Conservation (phyloP, 2,888 invertebrate genomes). For the Diarsia dahlii region DNA sequence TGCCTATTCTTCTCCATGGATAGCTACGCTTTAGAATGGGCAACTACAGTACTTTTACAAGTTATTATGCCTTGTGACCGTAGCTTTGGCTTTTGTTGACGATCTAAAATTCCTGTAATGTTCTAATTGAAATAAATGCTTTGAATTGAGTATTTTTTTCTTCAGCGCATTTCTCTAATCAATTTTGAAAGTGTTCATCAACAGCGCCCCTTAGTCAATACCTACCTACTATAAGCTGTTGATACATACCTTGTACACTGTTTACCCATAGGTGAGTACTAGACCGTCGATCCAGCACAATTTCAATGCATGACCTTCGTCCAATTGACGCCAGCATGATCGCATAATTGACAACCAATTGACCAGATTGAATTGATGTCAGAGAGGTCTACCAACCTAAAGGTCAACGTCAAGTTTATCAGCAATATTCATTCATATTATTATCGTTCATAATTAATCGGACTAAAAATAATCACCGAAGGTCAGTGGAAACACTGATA, state of each 20-base stretch:
- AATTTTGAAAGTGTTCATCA: background rate
- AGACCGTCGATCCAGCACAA: background rate
- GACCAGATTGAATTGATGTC: background rate
- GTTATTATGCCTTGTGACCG: too few relatives aligned
- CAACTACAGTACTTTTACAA: too few relatives aligned
- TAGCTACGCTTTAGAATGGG: too few relatives aligned
- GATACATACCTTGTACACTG: background rate
- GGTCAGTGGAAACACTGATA: background rate
- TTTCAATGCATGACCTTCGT: background rate
- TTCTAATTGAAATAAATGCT: too few relatives aligned
- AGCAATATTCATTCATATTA: background rate
- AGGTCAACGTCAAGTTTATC: background rate
- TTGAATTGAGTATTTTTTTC: too few relatives aligned
- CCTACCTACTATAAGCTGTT: background rate
- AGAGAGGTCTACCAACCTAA: background rate
- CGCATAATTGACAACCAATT: slow-evolving; percentile 4
- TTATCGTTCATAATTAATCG: background rate
- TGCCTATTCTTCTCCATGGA: too few relatives aligned
- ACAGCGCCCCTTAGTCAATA: background rate
- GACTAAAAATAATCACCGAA: background rate
- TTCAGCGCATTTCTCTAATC: too few relatives aligned
- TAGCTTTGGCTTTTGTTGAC: too few relatives aligned
- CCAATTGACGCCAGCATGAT: slow-evolving; percentile 2
- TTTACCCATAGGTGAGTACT: background rate
- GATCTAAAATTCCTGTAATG: too few relatives aligned